phyloP scores from a whole-genome alignment of 2,113 vertebrate species.

The Etheostoma cragini region DNA sequence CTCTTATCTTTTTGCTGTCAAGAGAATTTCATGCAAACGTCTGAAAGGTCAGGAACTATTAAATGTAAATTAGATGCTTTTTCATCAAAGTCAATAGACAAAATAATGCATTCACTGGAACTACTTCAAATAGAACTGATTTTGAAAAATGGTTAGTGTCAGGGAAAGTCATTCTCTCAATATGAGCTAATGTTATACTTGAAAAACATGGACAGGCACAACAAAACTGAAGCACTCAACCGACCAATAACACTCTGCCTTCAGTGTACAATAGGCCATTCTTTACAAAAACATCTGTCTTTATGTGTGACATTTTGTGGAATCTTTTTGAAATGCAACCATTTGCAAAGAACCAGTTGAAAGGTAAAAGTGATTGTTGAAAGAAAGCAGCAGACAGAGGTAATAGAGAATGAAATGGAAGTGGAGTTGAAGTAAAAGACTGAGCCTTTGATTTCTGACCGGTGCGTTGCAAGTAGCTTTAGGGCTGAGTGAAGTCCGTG shows the following conservation, averaged over 20 bases:
- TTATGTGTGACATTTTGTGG: background rate
- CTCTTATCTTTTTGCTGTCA: conserved; percentile 34
- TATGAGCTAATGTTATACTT: conserved; percentile 5
- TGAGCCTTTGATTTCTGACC: background rate
- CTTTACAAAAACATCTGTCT: background rate
- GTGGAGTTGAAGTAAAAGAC: background rate
- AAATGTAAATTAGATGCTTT: conserved; percentile 38
- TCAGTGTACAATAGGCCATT: too few relatives aligned
- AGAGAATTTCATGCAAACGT: conserved; percentile 48
- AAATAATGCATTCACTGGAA: conserved; percentile 6
- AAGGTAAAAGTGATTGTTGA: background rate
- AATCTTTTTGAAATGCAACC: background rate
- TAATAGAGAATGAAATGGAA: background rate
- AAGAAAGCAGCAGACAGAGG: background rate
- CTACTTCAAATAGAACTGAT: background rate
- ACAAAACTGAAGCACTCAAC: background rate
- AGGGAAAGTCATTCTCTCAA: conserved; percentile 1
- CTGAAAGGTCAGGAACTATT: conserved; percentile 35
- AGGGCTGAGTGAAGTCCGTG: background rate
- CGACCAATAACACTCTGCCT: too few relatives aligned
- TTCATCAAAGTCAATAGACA: conserved; percentile 33
- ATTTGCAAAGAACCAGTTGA: background rate
- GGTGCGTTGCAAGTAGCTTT: too few relatives aligned
- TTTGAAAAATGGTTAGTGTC: background rate
- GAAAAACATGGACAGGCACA: background rate